Percentiles rank a stretch among this genome's conserved stretches.
Evolutionary conservation across 2,113 vertebrate genomes (phyloP).

Genomic region (Mustela nigripes): DNA sequence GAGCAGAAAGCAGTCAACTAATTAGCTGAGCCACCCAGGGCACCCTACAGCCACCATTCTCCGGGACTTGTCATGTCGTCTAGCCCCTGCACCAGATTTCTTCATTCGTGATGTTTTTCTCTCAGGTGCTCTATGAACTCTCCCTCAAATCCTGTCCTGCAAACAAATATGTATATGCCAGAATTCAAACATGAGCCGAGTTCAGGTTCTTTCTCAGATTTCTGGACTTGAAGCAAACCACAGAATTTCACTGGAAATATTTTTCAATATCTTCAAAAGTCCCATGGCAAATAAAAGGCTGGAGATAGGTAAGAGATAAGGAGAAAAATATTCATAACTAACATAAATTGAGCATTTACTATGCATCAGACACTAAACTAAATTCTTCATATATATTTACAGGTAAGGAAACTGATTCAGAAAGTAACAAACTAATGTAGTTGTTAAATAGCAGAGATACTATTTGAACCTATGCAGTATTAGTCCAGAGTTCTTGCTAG

Average conservation of each 20-base stretch:
- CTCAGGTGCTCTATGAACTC: not conserved
- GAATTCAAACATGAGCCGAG: not conserved
- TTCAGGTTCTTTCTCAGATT: not conserved
- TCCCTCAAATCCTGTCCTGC: not conserved
- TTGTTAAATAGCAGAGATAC: not conserved
- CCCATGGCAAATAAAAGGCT: not conserved
- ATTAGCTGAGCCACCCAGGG: too few relatives aligned
- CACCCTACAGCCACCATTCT: not conserved
- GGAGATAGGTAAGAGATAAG: not conserved
- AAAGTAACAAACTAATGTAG: conserved; percentile 8
- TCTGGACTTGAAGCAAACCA: conserved; percentile 15
- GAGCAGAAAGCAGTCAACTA: too few relatives aligned
- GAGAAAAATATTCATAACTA: conserved; percentile 3
- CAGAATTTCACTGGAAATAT: not conserved
- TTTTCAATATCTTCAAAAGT: not conserved
- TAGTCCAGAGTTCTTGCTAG: not conserved
- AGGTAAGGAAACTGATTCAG: not conserved
- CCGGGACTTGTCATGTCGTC: not conserved
- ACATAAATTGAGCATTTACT: not conserved
- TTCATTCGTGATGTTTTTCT: not conserved
- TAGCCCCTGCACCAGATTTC: not conserved
- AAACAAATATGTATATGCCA: not conserved
- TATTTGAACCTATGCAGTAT: not conserved
- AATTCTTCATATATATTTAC: not conserved
- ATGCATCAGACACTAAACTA: not conserved